Conservation (phyloP, 2,113 vertebrate genomes). For the Microtus richardsoni region DNA sequence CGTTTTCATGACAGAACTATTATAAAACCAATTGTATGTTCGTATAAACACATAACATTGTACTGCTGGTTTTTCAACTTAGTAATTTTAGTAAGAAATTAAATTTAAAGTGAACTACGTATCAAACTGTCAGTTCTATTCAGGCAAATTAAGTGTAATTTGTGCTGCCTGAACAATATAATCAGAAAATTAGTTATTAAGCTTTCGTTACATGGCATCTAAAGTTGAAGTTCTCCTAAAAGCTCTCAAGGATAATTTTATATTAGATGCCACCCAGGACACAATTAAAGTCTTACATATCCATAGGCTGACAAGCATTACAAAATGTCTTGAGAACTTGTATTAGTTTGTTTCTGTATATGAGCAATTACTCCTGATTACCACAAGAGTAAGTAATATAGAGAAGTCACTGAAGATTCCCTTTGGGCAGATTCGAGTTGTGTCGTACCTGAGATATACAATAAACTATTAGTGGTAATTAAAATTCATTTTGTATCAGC, state of each 20-base stretch:
- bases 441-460: slow-evolving; percentile 83
- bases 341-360: slow-evolving; percentile 73
- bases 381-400: slow-evolving; percentile 65
- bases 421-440: slow-evolving; percentile 80
- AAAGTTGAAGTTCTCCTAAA: slow-evolving; percentile 73
- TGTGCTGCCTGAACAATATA: slow-evolving; percentile 67
- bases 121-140: slow-evolving; percentile 80
- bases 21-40: slow-evolving; percentile 54
- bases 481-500: slow-evolving; percentile 87
- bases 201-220: slow-evolving; percentile 72
- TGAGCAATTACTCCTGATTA: slow-evolving; percentile 82
- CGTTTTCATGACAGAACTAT: slow-evolving; percentile 1
- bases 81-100: slow-evolving; percentile 80
- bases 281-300: slow-evolving; percentile 78
- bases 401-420: slow-evolving; percentile 79
- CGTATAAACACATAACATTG: slow-evolving; percentile 33
- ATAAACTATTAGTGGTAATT: slow-evolving; percentile 86
- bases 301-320: slow-evolving; percentile 62
- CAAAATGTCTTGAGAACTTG: slow-evolving; percentile 74
- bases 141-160: slow-evolving; percentile 77
- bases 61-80: slow-evolving; percentile 68
- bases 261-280: slow-evolving; percentile 73
- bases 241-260: slow-evolving; percentile 78
- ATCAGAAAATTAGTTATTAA: slow-evolving; percentile 81
- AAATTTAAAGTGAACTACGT: slow-evolving; percentile 79